Base-by-base conservation (phyloP, 2,113 vertebrate species). In the Silurus meridionalis region DNA sequence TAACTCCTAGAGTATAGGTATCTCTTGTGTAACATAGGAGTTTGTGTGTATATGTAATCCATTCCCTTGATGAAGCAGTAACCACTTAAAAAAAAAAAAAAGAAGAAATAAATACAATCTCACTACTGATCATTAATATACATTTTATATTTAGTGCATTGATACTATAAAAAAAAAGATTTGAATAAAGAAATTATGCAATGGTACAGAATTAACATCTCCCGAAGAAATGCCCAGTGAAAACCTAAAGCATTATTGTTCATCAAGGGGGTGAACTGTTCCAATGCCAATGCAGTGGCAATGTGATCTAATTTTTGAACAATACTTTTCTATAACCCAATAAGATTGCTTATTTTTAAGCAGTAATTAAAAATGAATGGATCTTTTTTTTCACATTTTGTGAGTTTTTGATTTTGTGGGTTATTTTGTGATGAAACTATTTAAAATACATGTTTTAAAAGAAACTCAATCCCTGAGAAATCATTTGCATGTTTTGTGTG, bases 361-460 rank as follows among this genome's bases (percentile, higher is more conserved):
- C 89, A 86, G 86, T 90, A 80, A 89, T 88, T 88, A 89, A 86
- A 87, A 88, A 86, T 86, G 74, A 82, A 86, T 89, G 80, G 82
- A 67, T 69, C 86, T 82, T 90, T 74, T 88, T 89, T 87, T 90
- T 86, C 55, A 83, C 66, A 84, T 87, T 89, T 87, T 92, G 90
- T 91, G 87, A 91, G 6, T 11, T 66, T 88, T 77, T 75, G 55
- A 58, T 87, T 81, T 91, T 90, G 91, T 89, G 82, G 79, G 69
- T 88, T 50, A 67, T 85, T 89, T 89, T 92, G 90, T 91, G 87
- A 92, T 87, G 90, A 90, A 90, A 90, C 86, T 86, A 91, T 92
- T 92, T 92, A 89, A 92, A 93, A 92, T 93, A 93, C 90, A 93
- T 85, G 75, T 90, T 90, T 91, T 87, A 86, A 79, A 89, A 86